phyloP scores from a whole-genome alignment of 2,113 vertebrate species.

The Himantopus leucocephalus region DNA sequence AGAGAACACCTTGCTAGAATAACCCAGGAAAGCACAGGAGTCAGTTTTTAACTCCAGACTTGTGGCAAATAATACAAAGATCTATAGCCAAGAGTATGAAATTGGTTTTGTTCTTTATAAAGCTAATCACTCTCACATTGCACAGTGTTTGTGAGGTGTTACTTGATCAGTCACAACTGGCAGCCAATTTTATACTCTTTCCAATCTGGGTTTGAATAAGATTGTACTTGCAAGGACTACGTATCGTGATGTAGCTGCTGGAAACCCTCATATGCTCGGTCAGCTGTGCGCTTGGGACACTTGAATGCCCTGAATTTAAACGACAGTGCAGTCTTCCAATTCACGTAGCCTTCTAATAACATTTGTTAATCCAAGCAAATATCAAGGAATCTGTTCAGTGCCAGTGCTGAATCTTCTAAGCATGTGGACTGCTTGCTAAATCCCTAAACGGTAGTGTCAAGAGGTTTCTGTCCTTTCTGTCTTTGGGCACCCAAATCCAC shows the following conservation, averaged over 20 bases:
- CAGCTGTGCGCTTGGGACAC: slow-evolving; percentile 7
- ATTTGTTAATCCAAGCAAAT: slow-evolving; percentile 49
- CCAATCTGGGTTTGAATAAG: background rate
- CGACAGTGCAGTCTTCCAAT: slow-evolving; percentile 23
- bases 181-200: background rate
- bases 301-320: slow-evolving; percentile 21
- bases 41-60: background rate
- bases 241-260: background rate
- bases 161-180: background rate
- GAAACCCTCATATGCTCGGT: background rate
- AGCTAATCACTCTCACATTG: background rate
- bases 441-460: background rate
- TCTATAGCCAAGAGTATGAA: background rate
- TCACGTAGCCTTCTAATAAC: slow-evolving; percentile 27
- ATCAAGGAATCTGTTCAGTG: slow-evolving; percentile 34
- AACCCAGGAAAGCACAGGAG: background rate
- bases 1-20: background rate
- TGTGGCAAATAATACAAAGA: background rate
- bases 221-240: background rate
- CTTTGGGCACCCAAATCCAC: background rate
- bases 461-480: background rate
- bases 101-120: background rate
- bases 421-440: background rate
- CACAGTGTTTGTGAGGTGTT: background rate
- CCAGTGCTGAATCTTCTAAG: background rate